phyloP scores from a whole-genome alignment of 2,888 invertebrate genomes.

The Eristalis tenax region DNA sequence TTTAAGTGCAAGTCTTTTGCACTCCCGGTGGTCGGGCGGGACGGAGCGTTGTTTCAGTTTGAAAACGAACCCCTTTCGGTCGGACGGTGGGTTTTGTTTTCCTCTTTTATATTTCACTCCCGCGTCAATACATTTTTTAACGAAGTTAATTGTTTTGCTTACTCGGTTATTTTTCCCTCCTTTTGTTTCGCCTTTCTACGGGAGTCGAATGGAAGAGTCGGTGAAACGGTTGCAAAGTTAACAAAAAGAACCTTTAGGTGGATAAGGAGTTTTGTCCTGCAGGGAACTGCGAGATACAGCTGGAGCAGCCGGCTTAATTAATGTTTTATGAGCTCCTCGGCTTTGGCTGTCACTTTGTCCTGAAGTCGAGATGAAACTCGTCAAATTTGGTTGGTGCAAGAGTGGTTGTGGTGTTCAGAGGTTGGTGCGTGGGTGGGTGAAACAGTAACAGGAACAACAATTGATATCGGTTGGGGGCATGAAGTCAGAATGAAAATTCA shows the following conservation, averaged over 20 bases:
- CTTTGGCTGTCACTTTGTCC: background rate
- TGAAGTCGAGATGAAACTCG: conserved; percentile 20
- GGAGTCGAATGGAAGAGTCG: background rate
- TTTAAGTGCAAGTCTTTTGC: background rate
- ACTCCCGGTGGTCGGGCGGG: too few relatives aligned
- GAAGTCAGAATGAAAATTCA: conserved; percentile 41
- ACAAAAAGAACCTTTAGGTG: background rate
- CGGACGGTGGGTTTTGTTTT: background rate
- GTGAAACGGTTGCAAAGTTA: background rate
- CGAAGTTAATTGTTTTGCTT: conserved; percentile 44
- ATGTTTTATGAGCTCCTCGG: background rate
- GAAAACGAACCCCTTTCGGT: background rate
- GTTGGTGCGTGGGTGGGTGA: too few relatives aligned
- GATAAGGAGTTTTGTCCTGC: conserved; percentile 5
- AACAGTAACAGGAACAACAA: background rate
- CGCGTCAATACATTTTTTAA: conserved; percentile 26
- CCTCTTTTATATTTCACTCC: background rate
- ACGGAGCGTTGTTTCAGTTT: background rate
- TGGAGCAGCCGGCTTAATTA: background rate
- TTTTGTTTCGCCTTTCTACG: background rate
- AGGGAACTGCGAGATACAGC: conserved; percentile 10
- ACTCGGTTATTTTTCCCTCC: background rate
- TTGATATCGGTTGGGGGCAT: background rate
- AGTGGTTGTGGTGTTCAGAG: background rate
- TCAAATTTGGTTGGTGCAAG: conserved; percentile 23